phyloP scores from a whole-genome alignment of 2,113 vertebrate species.

The Plecotus auritus region DNA sequence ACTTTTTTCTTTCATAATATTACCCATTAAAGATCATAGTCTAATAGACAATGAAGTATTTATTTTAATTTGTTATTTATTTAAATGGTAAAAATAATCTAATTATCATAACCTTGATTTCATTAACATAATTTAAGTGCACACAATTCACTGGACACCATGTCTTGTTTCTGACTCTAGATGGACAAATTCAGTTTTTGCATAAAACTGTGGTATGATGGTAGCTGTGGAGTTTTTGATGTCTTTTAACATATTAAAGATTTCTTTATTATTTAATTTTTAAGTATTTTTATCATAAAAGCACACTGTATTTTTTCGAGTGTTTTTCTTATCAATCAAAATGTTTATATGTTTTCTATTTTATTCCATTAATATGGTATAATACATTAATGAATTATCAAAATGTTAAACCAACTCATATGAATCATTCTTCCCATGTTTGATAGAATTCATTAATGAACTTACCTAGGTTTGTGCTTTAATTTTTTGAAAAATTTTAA shows the following conservation, averaged over 20 bases:
- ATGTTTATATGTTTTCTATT: neutral
- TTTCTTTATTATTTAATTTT: neutral
- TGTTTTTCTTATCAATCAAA: neutral
- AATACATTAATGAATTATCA: neutral
- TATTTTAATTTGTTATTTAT: neutral
- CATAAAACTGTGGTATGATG: neutral
- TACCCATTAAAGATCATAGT: neutral
- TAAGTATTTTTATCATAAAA: neutral
- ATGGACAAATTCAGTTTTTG: neutral
- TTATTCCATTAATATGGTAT: neutral
- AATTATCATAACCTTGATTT: neutral
- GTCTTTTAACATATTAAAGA: neutral
- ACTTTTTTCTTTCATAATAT: neutral
- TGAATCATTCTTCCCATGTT: neutral
- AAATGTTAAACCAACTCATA: neutral
- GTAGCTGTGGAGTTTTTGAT: neutral
- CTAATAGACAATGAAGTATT: neutral
- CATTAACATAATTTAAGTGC: neutral
- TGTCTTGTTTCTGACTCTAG: neutral
- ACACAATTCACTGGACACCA: neutral
- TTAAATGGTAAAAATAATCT: neutral
- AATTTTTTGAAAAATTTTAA: neutral
- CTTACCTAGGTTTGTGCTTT: neutral
- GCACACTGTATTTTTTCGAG: neutral
- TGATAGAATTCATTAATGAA: neutral